These are phyloP conservation scores for Diarsia mendica DNA, from an alignment of 2,888 invertebrate genomes.

Conservation along the genomic window DNA sequence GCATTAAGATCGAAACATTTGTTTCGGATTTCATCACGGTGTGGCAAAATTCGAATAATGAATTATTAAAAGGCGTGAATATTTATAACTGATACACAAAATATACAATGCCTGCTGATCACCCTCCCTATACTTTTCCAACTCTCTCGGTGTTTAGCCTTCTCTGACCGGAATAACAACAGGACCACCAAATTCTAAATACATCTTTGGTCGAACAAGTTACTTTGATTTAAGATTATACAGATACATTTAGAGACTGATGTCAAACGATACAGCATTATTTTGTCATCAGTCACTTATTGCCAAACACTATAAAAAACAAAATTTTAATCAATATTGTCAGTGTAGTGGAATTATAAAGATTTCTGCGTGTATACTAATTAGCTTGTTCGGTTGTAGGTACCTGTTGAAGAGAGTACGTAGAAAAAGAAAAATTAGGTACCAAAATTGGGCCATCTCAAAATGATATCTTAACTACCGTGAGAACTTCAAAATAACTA, in stretches of 20 bases:
- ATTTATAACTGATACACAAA: background rate
- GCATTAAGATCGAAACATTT: background rate
- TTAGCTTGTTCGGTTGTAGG: too few species aligned
- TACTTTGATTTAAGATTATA: too few species aligned
- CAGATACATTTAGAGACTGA: too few species aligned
- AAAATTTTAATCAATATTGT: too few species aligned
- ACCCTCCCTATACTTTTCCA: too few species aligned
- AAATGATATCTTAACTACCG: background rate
- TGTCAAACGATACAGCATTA: too few species aligned
- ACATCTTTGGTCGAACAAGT: background rate
- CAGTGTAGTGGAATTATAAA: too few species aligned
- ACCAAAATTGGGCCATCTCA: background rate
- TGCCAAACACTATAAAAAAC: too few species aligned
- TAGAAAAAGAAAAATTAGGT: background rate
- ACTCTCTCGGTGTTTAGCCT: too few species aligned
- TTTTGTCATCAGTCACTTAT: too few species aligned
- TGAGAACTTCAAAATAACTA: constrained; percentile 1
- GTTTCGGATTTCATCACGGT: background rate
- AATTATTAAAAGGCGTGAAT: background rate
- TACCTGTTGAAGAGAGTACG: background rate
- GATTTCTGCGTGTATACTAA: too few species aligned
- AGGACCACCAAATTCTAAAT: background rate
- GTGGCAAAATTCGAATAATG: constrained; percentile 3
- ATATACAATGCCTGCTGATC: too few species aligned
- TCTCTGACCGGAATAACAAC: background rate